Evolutionary conservation across 2,797 vertebrate genomes (phyloP).

Genomic region (Rousettus madagascariensis): DNA sequence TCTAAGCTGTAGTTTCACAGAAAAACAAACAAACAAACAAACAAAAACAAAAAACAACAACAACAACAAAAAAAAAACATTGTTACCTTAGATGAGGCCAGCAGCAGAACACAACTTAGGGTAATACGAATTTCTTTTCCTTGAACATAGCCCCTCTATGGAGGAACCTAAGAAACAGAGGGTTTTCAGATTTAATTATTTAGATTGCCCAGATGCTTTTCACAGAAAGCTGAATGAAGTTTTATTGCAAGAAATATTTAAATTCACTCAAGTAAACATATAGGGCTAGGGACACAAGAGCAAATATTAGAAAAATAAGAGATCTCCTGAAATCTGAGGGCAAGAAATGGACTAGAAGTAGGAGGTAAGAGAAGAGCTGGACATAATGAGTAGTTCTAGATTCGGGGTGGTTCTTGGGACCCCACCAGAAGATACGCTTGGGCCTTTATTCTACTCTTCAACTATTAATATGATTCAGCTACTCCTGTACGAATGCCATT

Average conservation of each 20-base stretch:
- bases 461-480: background rate
- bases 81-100: conserved; percentile 68
- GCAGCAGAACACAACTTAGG: conserved; percentile 56
- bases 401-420: background rate
- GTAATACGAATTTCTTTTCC: conserved; percentile 71
- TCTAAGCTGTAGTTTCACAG: conserved; percentile 9
- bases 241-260: background rate
- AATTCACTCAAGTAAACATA: background rate
- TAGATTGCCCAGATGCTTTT: conserved; percentile 8
- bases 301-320: background rate
- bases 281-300: background rate
- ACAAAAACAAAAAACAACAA: background rate
- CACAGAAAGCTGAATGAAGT: background rate
- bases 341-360: background rate
- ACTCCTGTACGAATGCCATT: background rate
- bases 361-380: background rate
- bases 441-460: background rate
- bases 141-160: conserved; percentile 54
- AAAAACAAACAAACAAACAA: no score
- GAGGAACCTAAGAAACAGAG: conserved; percentile 26
- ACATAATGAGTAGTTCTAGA: background rate
- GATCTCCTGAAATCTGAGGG: background rate
- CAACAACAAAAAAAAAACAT: background rate
- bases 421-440: background rate
- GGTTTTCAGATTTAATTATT: conserved; percentile 49